phyloP scores from a whole-genome alignment of 1,140 invertebrate species.

The Caenorhabditis brenneri region DNA sequence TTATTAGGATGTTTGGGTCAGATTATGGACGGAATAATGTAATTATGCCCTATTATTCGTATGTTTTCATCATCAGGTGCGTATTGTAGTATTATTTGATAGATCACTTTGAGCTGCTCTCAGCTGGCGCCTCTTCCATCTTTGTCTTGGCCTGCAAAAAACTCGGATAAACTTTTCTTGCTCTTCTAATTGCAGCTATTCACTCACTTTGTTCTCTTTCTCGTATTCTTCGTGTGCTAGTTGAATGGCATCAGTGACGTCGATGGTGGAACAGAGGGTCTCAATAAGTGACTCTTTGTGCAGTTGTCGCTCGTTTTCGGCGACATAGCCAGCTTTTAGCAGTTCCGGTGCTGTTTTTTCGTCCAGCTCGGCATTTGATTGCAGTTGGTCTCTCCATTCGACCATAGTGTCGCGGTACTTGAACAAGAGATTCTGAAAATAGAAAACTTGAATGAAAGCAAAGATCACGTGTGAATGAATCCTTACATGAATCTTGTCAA shows the following conservation, averaged over 20 bases:
- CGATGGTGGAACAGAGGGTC: conserved; percentile 13
- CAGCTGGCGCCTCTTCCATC: neutral
- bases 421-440: neutral
- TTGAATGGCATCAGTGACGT: conserved; percentile 22
- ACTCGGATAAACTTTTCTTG: neutral
- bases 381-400: conserved; percentile 30
- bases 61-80: too few species aligned
- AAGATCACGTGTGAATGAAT: neutral
- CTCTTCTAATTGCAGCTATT: neutral
- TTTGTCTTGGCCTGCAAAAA: neutral
- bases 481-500: conserved; percentile 1
- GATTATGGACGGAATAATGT: neutral
- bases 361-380: conserved; percentile 11
- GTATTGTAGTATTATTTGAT: too few species aligned
- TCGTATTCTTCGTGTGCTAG: conserved; percentile 16
- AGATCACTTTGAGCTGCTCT: neutral
- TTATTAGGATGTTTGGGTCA: neutral
- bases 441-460: too few species aligned
- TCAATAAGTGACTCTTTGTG: conserved; percentile 29
- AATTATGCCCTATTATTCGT: conserved; percentile 1
- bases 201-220: conserved; percentile 29
- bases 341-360: conserved; percentile 30
- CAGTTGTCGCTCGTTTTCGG: neutral
- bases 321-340: conserved; percentile 28
- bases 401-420: conserved; percentile 20